Percentiles rank a stretch among this genome's conserved stretches.
These are phyloP conservation scores for Chironomus tentans DNA, from an alignment of 2,888 invertebrate species.

Conservation along the genomic window DNA sequence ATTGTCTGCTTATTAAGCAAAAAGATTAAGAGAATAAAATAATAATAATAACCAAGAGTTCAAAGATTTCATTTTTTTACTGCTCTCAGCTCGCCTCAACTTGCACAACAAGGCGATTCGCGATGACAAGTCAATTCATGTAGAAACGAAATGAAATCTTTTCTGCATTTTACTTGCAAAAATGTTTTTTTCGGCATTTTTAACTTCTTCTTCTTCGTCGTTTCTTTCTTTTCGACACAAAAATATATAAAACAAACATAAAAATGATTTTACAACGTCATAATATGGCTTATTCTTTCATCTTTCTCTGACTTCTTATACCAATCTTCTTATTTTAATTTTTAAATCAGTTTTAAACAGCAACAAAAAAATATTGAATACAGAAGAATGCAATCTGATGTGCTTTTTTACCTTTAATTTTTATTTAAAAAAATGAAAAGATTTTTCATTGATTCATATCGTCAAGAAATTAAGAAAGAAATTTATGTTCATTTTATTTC, in stretches of 20 bases:
- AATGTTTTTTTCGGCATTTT: conserved; percentile 3
- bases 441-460: no score
- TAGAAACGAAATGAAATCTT: neutral
- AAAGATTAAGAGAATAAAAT: neutral
- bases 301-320: no score
- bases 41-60: neutral
- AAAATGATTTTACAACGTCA: neutral
- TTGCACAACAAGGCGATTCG: neutral
- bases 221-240: neutral
- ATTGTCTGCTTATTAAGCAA: neutral
- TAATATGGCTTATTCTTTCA: neutral
- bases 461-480: no score
- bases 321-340: no score
- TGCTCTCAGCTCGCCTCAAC: neutral
- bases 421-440: no score
- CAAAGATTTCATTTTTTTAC: conserved; percentile 5
- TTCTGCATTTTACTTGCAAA: neutral
- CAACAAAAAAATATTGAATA: no score
- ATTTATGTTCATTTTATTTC: no score
- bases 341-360: no score
- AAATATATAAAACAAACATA: neutral
- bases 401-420: no score
- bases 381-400: no score
- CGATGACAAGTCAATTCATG: conserved; percentile 23
- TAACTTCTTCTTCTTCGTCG: neutral